Base-by-base conservation (phyloP, 64 coral and sea anemone species). In the Montipora efflorescens region DNA sequence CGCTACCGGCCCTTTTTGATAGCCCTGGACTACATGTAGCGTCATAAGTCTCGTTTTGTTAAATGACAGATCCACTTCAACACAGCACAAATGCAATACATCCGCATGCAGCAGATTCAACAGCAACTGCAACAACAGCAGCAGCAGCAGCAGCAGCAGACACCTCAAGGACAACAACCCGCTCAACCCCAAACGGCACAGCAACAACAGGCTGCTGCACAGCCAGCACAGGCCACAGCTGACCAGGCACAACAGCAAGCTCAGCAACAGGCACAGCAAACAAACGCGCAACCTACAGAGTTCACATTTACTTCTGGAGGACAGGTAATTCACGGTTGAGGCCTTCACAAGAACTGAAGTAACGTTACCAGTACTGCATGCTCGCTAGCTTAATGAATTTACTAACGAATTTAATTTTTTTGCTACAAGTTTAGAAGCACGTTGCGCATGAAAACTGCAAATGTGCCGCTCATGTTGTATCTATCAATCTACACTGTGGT, bases 41-140 rank as follows among this genome's bases (percentile, higher is more conserved):
- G 36, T 36, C 36, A 36, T 57, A 15, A 6, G 3, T 48, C 55
- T 13, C 7, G 61, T 21, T 82, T 28, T 78, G 45, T 18, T n/a
- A 12, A 84, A 62, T 66, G 20, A 10, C 89, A 94, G 80, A 75
- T 97, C 19, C 95, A 97, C 83, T 97, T 97, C 52, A 97, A 92
- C 79, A 48, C 92, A 21, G 83, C 95, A 22, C 95, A 97, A 80
- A 78, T 97, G 92, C 95, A 97, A 61, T 89, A 94, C 82, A 76
- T 97, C 28, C 88, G 95, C 44, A 89, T 97, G 74, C 95, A 97
- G 80, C 95, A 97, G 73, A 73, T 94, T 75, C 95, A 97, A 46
- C 57, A 82, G 25, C 92, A 78, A 10, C 80, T 52, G 2, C 89
- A 91, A 55, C 89, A 92, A 75, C 95, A 96, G 12, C 75, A 85